Base-by-base conservation (phyloP, 2,113 vertebrate genomes). In the Natator depressus region DNA sequence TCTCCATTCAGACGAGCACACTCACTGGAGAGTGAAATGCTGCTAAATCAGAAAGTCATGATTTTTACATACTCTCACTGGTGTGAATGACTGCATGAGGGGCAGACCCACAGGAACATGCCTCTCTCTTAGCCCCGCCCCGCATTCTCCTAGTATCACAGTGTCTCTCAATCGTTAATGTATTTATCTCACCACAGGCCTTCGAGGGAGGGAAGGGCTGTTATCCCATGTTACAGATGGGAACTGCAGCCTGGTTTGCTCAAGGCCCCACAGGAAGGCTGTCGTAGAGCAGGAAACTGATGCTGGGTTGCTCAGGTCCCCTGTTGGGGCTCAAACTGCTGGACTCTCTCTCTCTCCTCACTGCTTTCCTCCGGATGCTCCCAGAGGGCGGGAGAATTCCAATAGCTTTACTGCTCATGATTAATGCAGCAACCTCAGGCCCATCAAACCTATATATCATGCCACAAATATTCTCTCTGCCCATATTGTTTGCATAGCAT, bases 341-440 rank as follows among this genome's bases (percentile, higher is more conserved):
- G 31, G 62, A n/a, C 17, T 69, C 31, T 17, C 35, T 72, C 27
- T 62, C 17, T 38, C 35, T 38, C 8, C 35, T n/a, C 17, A 38
- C 6, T 72, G 65, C 35, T 9, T 38, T 5, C 16, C 17, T 72
- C 65, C 8, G 4, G 35, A 20, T n/a, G 65, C 8, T 72, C 35
- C 65, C 5, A 20, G 19, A 72, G 19, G 19, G n/a, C 19, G 4
- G 35, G 65, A 38, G 65, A 38, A 72, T 72, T 20, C 65, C 35
- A 69, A 8, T 20, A 59, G 11, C 50, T 29, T 11, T 8, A 14
- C 51, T 72, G 69, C 50, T 22, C 2, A 14, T 38, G 51, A 80
- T 5, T n/a, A 38, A 29, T 1, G 1, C 50, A 76, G 47, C 55
- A 84, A 1, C 24, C 81, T 79, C 12, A 20, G 0, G 0, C 9